A percentile compares a stretch with the other conserved stretches of the same genome.
These are phyloP conservation scores for Linnaemya vulpina DNA, from an alignment of 2,888 invertebrate species.

Conservation along the genomic window DNA sequence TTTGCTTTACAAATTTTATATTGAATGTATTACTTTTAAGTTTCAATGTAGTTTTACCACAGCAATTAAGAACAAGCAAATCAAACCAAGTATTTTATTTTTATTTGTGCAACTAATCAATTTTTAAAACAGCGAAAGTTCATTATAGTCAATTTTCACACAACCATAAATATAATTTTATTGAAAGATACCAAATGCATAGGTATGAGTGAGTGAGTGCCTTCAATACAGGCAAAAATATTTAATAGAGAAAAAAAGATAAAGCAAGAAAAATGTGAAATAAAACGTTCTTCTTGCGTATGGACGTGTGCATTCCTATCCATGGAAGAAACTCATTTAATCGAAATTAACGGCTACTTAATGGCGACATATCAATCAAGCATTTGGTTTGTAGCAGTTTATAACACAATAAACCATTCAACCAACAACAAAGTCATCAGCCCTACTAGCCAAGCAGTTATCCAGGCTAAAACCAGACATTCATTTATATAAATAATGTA, in stretches of 20 bases:
- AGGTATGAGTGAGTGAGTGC: slow-evolving; percentile 2
- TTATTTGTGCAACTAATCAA: slow-evolving; percentile 51
- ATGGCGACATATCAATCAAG: slow-evolving; percentile 73
- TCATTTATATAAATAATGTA: slow-evolving; percentile 40
- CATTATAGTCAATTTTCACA: slow-evolving; percentile 58
- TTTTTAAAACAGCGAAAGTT: slow-evolving; percentile 62
- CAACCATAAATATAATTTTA: slow-evolving; percentile 17
- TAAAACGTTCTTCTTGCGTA: slow-evolving; percentile 31
- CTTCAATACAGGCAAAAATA: neutral
- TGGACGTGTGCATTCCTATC: slow-evolving; percentile 56
- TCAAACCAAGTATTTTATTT: slow-evolving; percentile 32
- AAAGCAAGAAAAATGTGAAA: neutral
- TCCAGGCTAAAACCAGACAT: slow-evolving; percentile 13
- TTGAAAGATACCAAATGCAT: slow-evolving; percentile 23
- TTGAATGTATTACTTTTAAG: neutral
- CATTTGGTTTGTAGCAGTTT: slow-evolving; percentile 55
- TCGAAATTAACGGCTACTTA: slow-evolving; percentile 69
- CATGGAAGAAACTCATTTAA: slow-evolving; percentile 65
- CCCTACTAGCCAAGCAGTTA: slow-evolving; percentile 14
- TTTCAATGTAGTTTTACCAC: neutral
- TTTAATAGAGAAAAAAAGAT: slow-evolving; percentile 3
- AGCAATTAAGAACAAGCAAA: slow-evolving; percentile 6
- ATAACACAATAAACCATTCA: slow-evolving; percentile 45
- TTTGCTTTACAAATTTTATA: neutral
- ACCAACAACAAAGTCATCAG: slow-evolving; percentile 9